Base-by-base conservation (phyloP, 2,113 vertebrate genomes). In the Hippocampus mohnikei region DNA sequence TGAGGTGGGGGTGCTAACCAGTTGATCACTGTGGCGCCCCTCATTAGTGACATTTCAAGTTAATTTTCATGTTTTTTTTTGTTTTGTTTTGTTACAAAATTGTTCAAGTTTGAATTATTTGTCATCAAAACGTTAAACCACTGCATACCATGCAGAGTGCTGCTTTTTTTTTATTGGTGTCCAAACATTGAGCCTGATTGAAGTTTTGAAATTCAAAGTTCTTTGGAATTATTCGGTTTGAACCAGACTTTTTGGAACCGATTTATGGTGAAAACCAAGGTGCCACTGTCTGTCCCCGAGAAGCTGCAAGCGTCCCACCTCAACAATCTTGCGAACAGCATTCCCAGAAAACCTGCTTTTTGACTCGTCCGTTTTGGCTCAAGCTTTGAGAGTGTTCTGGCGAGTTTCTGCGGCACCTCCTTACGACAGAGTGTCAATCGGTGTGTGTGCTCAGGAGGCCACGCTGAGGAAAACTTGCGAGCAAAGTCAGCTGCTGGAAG, bases 401-500 rank as follows among this genome's bases (percentile, higher is more conserved):
- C 70, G 37, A 71, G 73, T 80, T 81, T 86, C 78, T 64, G 71
- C 55, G 53, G 69, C 69, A 13, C 69, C 55, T 40, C 41, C 18
- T 41, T 70, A 23, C 2, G 23, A 44, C 20, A 76, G 50, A 82
- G 68, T 59, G 48, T 69, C 69, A 81, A 82, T 74, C 80, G 81
- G 82, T 81, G 21, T 53, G 21, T 53, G 73, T 78, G 78, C 75
- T 71, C 77, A 79, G 71, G 70, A 76, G 72, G 81, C 83, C 77
- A 76, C 77, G 79, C 85, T 85, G 66, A 85, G 73, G 74, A 83
- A 72, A 83, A 81, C 68, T 76, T 78, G 76, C 70, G 79, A 79
- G 80, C 76, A 74, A 74, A 85, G 82, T 72, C 70, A 29, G 71
- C 77, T 77, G 67, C 83, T 78, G 82, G 82, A 87, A 89, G 87